Percentiles rank a stretch among this genome's conserved stretches.
These are phyloP conservation scores for Coregonus clupeaformis DNA, from an alignment of 2,113 vertebrate genomes.

Conservation along the genomic window DNA sequence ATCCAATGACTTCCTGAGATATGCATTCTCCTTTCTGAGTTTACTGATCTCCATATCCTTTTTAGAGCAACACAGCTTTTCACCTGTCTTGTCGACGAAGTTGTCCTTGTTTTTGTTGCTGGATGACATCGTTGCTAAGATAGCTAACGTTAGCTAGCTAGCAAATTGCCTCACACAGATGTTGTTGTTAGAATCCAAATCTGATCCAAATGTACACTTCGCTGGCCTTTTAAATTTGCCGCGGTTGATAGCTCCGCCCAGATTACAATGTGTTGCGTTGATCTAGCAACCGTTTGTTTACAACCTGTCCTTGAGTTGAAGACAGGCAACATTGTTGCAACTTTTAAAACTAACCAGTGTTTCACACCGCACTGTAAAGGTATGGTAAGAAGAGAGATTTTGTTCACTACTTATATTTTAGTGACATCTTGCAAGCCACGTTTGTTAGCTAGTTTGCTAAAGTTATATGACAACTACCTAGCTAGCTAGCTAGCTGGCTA, in stretches of 20 bases:
- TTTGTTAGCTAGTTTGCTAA: background rate
- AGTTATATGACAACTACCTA: background rate
- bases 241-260: too few species aligned
- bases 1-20: constrained; percentile 1
- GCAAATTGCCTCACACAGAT: too few species aligned
- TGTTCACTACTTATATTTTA: background rate
- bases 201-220: too few species aligned
- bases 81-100: background rate
- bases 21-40: constrained; percentile 3
- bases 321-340: background rate
- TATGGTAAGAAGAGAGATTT: background rate
- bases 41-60: background rate
- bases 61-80: background rate
- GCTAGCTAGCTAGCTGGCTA: background rate
- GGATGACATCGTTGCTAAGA: too few species aligned
- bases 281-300: constrained; percentile 52
- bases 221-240: too few species aligned
- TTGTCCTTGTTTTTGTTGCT: background rate
- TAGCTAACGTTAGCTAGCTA: too few species aligned
- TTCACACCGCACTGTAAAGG: background rate
- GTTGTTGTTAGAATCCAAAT: too few species aligned
- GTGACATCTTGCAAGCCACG: too few species aligned
- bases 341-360: background rate
- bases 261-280: constrained; percentile 22
- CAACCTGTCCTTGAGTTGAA: background rate